Evolutionary conservation across 2,113 vertebrate genomes (phyloP).

Genomic region (Neolamprologus cancellatus): DNA sequence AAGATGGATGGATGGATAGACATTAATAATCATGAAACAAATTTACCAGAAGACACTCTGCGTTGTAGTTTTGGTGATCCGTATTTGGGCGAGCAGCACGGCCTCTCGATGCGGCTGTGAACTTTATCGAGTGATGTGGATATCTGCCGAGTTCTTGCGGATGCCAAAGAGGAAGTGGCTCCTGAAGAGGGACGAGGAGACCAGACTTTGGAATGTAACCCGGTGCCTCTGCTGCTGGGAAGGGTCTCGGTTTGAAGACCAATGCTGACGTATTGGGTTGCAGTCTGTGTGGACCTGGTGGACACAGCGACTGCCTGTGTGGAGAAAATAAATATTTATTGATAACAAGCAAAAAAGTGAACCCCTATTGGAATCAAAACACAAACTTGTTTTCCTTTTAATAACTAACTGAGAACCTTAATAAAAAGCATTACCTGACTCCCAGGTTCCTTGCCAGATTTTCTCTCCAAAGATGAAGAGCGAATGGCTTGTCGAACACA

Average conservation of each 20-base stretch:
- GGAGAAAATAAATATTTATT: neutral
- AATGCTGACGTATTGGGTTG: constrained; percentile 79
- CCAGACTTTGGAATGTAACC: constrained; percentile 86
- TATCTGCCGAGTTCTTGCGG: constrained; percentile 89
- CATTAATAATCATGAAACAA: neutral
- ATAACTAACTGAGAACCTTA: neutral
- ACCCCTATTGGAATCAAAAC: neutral
- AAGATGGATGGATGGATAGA: neutral
- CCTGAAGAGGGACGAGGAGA: constrained; percentile 76
- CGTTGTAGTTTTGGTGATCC: constrained; percentile 94
- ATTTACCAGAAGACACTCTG: constrained; percentile 68
- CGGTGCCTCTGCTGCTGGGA: constrained; percentile 55
- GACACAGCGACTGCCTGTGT: constrained; percentile 72
- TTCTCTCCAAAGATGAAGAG: constrained; percentile 91
- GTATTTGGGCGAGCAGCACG: constrained; percentile 94
- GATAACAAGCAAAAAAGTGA: neutral
- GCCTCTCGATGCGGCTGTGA: constrained; percentile 87
- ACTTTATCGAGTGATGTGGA: constrained; percentile 94
- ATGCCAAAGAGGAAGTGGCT: constrained; percentile 74
- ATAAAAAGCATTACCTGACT: constrained; percentile 57
- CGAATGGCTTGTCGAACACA: constrained; percentile 95
- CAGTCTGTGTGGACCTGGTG: constrained; percentile 84
- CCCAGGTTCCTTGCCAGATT: constrained; percentile 83
- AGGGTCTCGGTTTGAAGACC: constrained; percentile 85
- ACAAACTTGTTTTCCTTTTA: neutral